Percentiles rank a stretch among this genome's conserved stretches.
phyloP scores from a whole-genome alignment of 1,140 invertebrate species.

The Nasonia giraulti region DNA sequence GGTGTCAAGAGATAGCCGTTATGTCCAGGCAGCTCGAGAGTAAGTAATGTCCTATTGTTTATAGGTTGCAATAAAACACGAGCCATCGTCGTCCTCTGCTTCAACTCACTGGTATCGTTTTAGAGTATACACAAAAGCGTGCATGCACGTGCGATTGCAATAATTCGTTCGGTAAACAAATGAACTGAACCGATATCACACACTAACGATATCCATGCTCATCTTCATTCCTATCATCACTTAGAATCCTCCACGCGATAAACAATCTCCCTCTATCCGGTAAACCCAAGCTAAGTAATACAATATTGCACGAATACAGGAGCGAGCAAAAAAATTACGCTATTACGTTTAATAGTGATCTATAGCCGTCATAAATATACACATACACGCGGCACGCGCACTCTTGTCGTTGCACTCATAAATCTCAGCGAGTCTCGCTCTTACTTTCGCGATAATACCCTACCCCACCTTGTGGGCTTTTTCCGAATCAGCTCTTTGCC shows the following conservation, averaged over 20 bases:
- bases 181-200: too few relatives aligned
- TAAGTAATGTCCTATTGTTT: conserved; percentile 64
- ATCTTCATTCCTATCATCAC: too few relatives aligned
- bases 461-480: conserved; percentile 46
- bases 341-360: conserved; percentile 73
- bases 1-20: conserved; percentile 45
- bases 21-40: conserved; percentile 44
- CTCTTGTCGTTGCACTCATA: conserved; percentile 60
- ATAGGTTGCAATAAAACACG: conserved; percentile 62
- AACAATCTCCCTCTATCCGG: too few relatives aligned
- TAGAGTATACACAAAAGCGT: background rate
- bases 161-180: conserved; percentile 42
- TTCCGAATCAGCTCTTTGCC: conserved; percentile 15
- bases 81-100: conserved; percentile 1
- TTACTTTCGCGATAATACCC: background rate
- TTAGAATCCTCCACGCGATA: too few relatives aligned
- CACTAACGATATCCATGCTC: too few relatives aligned
- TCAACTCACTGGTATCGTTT: too few relatives aligned
- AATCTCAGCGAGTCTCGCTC: conserved; percentile 58
- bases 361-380: conserved; percentile 70
- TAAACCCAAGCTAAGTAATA: conserved; percentile 51
- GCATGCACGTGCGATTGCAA: background rate
- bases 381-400: conserved; percentile 4
- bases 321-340: conserved; percentile 69
- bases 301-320: conserved; percentile 60